Evolutionary conservation across 2,113 vertebrate species (phyloP), one percentile per base, ranked within the genome.

Genomic region (Octodon degus): DNA sequence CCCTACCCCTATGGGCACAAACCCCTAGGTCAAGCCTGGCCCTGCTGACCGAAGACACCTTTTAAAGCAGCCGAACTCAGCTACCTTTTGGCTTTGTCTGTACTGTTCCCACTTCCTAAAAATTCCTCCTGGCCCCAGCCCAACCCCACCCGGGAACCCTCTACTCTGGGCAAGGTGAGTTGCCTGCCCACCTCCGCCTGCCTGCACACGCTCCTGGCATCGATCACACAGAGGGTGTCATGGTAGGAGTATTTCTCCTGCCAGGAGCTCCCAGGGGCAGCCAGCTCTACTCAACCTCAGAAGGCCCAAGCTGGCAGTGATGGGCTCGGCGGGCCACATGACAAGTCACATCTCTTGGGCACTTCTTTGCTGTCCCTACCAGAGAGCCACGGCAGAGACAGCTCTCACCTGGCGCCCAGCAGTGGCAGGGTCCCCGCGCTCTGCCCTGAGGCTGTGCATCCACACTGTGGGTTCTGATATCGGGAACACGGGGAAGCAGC

Each of bases 1-100:
- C 4, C 60, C 9, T 2, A 1, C 0, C 0, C 16, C 2, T 65
- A 10, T 6, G 14, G 20, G 63, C 11, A 17, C 6, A 0, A 12
- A 16, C 24, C 50, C 76, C 74, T 9, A 43, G 27, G 55, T 14
- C 13, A 11, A 0, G 0, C 16, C 7, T 13, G 43, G 22, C 84
- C 90, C 32, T 43, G 30, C 9, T 1, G 37, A 13, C 63, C 4
- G 7, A 37, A 47, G 34, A n/a, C 0, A 1, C 70, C 74, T 30
- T 37, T 19, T 14, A 12, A 2, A 14, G 63, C 22, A n/a, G 40
- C 32, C 0, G 0, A 63, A 22, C 65, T 60, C 40, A 24, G 47
- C 72, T 4, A 6, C 37, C 30, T 86, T 32, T 25, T 43, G 67
- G 80, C 12, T 65, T 40, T 27, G 84, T 65, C 62, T 1, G 1